phyloP scores from a whole-genome alignment of 2,888 invertebrate species.

The Eupithecia insigniata region DNA sequence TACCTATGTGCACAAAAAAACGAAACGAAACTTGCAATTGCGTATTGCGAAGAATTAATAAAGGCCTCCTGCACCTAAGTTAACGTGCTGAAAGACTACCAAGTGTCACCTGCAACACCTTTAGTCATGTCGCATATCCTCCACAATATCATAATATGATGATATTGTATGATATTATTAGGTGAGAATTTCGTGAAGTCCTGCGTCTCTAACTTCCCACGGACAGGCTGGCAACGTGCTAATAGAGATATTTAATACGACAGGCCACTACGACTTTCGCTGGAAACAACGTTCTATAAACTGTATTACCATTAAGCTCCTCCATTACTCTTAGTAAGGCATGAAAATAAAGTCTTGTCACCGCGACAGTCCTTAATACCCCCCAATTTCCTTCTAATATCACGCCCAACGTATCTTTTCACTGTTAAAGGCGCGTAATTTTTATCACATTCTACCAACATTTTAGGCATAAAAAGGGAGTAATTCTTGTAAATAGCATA shows the following conservation, averaged over 20 bases:
- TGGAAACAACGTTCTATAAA: slow-evolving; percentile 14
- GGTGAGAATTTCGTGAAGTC: not conserved
- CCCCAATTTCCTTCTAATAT: slow-evolving; percentile 40
- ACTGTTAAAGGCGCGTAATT: slow-evolving; percentile 50
- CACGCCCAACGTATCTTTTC: slow-evolving; percentile 48
- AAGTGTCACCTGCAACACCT: too few relatives aligned
- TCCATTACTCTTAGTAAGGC: slow-evolving; percentile 32
- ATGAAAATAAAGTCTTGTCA: slow-evolving; percentile 38
- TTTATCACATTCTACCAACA: slow-evolving; percentile 54
- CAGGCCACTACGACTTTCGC: slow-evolving; percentile 1
- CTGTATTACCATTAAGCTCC: slow-evolving; percentile 26
- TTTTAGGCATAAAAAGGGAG: slow-evolving; percentile 57
- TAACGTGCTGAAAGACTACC: not conserved
- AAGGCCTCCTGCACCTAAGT: not conserved
- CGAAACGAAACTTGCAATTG: too few relatives aligned
- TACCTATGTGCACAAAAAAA: too few relatives aligned
- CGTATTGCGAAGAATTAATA: too few relatives aligned
- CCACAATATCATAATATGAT: too few relatives aligned
- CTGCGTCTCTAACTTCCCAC: not conserved
- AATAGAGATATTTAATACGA: too few relatives aligned
- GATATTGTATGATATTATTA: too few relatives aligned
- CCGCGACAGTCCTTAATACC: slow-evolving; percentile 35
- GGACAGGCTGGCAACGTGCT: not conserved
- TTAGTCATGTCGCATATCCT: too few relatives aligned
- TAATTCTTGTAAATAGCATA: slow-evolving; percentile 75